Conservation (phyloP, 2,797 vertebrate genomes). For the Prunella strophiata region DNA sequence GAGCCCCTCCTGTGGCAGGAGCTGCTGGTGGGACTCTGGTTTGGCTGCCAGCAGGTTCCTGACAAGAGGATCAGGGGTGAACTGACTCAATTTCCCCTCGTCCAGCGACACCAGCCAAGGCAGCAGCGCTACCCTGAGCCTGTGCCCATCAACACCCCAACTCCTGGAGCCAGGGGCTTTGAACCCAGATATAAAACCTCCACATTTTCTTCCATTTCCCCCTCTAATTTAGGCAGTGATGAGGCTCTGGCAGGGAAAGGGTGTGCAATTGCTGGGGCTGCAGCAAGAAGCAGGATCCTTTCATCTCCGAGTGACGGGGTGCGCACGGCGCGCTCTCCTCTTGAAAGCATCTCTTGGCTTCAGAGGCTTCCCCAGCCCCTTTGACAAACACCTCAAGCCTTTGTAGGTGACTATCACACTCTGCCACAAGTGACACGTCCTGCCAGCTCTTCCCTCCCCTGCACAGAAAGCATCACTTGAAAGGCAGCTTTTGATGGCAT, state of each 20-base stretch:
- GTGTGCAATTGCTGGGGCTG: neutral
- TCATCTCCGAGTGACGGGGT: neutral
- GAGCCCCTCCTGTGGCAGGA: neutral
- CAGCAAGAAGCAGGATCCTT: neutral
- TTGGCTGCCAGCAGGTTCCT: neutral
- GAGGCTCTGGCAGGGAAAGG: neutral
- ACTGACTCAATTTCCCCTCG: accelerated
- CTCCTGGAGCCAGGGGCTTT: neutral
- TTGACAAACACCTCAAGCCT: conserved; percentile 22
- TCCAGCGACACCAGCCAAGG: accelerated
- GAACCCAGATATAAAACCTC: neutral
- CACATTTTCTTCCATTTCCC: neutral
- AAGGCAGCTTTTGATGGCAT: neutral
- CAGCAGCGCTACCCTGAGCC: neutral
- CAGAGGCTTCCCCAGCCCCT: neutral
- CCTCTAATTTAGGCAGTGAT: neutral
- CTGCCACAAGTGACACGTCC: neutral
- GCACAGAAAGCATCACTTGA: neutral
- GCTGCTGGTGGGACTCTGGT: neutral
- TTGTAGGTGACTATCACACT: neutral
- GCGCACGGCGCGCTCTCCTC: accelerated
- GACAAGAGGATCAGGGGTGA: neutral
- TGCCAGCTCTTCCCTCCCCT: neutral
- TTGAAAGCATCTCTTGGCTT: conserved; percentile 49
- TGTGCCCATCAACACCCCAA: accelerated